A percentile compares a stretch with the other conserved stretches of the same genome.
phyloP scores from a whole-genome alignment of 2,797 vertebrate genomes.

The Platalea minor region DNA sequence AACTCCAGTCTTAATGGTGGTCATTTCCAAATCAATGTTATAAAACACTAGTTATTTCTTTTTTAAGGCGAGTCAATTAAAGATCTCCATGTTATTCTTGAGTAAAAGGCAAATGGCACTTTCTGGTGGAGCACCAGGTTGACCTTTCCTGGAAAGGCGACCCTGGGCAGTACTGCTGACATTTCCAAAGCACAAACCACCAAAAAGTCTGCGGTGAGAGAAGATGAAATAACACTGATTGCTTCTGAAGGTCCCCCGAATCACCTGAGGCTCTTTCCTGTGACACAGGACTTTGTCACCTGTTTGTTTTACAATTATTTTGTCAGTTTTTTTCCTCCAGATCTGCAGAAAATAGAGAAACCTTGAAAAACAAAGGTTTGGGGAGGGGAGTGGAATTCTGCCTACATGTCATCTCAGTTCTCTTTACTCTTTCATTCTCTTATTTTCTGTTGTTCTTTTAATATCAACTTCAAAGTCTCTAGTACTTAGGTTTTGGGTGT shows the following conservation, averaged over 20 bases:
- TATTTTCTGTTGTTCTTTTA: background rate
- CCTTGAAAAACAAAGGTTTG: background rate
- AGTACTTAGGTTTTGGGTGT: background rate
- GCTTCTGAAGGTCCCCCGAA: background rate
- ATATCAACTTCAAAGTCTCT: background rate
- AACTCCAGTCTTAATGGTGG: background rate
- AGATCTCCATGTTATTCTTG: background rate
- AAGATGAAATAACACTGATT: background rate
- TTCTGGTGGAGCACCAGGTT: background rate
- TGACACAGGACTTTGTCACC: background rate
- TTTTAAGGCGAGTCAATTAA: background rate
- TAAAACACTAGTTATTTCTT: background rate
- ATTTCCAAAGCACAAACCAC: background rate
- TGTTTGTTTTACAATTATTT: background rate
- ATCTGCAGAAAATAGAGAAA: background rate
- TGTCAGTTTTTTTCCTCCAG: background rate
- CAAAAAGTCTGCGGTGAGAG: background rate
- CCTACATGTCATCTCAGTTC: background rate
- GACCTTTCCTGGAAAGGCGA: slow-evolving; percentile 13
- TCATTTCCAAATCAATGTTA: background rate
- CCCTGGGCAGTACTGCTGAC: slow-evolving; percentile 1
- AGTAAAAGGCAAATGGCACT: background rate
- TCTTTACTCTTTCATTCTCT: background rate
- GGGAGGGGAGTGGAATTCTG: background rate
- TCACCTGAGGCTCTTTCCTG: background rate